phyloP scores from a whole-genome alignment of 2,888 invertebrate species.

The Lathronympha strigana region DNA sequence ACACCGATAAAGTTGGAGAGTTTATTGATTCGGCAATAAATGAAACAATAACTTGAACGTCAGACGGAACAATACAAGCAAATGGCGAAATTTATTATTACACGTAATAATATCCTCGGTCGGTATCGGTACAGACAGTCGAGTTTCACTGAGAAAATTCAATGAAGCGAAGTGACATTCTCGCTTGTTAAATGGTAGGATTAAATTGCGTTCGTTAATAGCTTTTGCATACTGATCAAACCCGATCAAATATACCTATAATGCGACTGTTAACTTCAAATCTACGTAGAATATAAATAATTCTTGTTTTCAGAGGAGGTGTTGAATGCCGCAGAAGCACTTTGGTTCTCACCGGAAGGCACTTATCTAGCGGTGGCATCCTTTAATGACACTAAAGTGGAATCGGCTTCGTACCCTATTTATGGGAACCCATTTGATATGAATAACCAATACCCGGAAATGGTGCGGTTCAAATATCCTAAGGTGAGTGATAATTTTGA shows the following conservation, averaged over 20 bases:
- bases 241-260: neutral
- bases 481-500: constrained; percentile 82
- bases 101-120: constrained; percentile 11
- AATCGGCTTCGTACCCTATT: constrained; percentile 85
- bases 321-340: constrained; percentile 86
- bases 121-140: neutral
- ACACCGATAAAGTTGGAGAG: constrained; percentile 3
- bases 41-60: constrained; percentile 19
- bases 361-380: constrained; percentile 87
- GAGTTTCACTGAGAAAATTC: constrained; percentile 14
- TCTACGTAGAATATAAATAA: neutral
- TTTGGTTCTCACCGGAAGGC: constrained; percentile 92
- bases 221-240: too few relatives aligned
- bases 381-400: constrained; percentile 89
- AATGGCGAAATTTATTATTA: constrained; percentile 23
- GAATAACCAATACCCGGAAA: constrained; percentile 87
- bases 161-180: neutral
- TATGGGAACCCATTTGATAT: constrained; percentile 86
- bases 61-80: constrained; percentile 27
- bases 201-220: too few relatives aligned
- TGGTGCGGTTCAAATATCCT: constrained; percentile 89
- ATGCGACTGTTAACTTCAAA: neutral
- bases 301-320: constrained; percentile 88
- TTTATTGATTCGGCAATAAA: constrained; percentile 18
- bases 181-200: constrained; percentile 2